Base-by-base conservation (phyloP, 1,140 invertebrate species). In the Oreohelix idahoensis region DNA sequence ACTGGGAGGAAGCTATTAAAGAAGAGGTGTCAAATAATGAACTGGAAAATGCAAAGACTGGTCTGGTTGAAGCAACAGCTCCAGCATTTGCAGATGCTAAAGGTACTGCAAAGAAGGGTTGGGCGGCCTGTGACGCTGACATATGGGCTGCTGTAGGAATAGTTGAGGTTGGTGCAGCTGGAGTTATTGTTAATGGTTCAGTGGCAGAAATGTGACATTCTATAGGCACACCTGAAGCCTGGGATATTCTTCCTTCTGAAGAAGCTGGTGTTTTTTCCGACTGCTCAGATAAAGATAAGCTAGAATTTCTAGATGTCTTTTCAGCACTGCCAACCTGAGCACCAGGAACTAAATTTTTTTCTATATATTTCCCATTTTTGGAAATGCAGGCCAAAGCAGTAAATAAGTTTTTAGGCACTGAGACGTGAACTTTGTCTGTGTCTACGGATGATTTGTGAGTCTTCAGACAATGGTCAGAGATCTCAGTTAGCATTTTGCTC, bases 361-460 rank as follows among this genome's bases (percentile, higher is more conserved):
- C 80, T 87, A 78, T 77, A 63, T 85, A 86, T 23, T 76, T 69
- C 2, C 84, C 84, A 77, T 32, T 69, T 69, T 66, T 69, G 15
- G 86, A 86, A 49, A 86, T 85, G 63, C 85, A 89, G 32, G 80
- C 85, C 15, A 90, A 86, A 36, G 86, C 83, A 45, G 84, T 84
- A 63, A 90, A 88, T 36, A 88, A 83, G 74, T 87, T 87, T 35
- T 89, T 89, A 71, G 89, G 89, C 36, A 90, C 88, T 32, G 89
- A 89, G 45, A 89, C 70, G n/a, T 89, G 86, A 17, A 90, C 77
- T 81, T 84, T 88, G 26, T 87, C 86, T 73, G 87, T 83, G 35
- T 84, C 86, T 45, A 87, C 63, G 45, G 77, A 79, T 70, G 85
- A 79, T 15, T 84, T 66, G 71, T 90, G 89, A 13, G 74, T 85